Conservation (phyloP, 30 jellyfish, hydroid and myxozoan genomes). For the Hydractinia symbiolongicarpus region DNA sequence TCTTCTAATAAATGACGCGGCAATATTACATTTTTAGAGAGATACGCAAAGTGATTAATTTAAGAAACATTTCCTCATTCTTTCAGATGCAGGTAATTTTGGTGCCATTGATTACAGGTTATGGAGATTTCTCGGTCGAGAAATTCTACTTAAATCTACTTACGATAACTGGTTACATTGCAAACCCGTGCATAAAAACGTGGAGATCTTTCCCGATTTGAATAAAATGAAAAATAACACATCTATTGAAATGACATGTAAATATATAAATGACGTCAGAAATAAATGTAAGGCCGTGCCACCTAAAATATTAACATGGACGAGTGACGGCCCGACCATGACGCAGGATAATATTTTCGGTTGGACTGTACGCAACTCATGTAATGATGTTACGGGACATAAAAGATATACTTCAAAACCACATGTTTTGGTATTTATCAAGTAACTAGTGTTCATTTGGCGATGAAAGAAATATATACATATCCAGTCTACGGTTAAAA, state of each 20-base stretch:
- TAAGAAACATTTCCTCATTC: neutral
- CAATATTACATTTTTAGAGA: no score
- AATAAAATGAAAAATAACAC: conserved; percentile 28
- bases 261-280: conserved; percentile 57
- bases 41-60: no score
- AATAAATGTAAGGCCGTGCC: conserved; percentile 47
- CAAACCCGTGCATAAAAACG: conserved; percentile 44
- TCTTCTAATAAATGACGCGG: no score
- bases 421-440: neutral
- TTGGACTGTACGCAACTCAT: neutral
- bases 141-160: conserved; percentile 57
- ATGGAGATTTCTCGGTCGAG: conserved; percentile 78
- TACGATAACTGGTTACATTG: conserved; percentile 69
- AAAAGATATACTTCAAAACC: neutral
- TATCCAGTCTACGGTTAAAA: no score
- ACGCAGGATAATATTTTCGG: conserved; percentile 11
- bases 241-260: conserved; percentile 40
- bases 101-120: conserved; percentile 67
- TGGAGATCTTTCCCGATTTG: conserved; percentile 37
- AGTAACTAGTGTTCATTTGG: neutral
- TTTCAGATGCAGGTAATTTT: conserved; percentile 36
- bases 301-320: conserved; percentile 73
- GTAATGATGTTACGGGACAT: neutral
- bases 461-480: no score
- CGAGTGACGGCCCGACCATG: conserved; percentile 62